phyloP scores from a whole-genome alignment of 2,888 invertebrate species.

The Ophioninae sp. region DNA sequence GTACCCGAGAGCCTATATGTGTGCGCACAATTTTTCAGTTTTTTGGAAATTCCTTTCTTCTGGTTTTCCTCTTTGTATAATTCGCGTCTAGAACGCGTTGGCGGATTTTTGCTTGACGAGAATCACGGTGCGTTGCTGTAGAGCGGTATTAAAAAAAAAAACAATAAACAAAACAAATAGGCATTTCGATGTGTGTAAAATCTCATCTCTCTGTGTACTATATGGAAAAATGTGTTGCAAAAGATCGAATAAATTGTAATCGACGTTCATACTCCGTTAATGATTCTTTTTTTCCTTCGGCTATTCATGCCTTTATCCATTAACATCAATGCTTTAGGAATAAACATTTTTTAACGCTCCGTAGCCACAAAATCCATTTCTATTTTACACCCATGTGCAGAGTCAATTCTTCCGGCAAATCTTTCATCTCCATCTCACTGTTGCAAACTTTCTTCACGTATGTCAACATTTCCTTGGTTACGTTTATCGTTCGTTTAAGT shows the following conservation, averaged over 20 bases:
- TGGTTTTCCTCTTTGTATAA: background rate
- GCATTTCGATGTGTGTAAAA: constrained; percentile 63
- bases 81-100: constrained; percentile 6
- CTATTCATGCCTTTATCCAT: background rate
- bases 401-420: constrained; percentile 56
- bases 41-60: background rate
- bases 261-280: constrained; percentile 42
- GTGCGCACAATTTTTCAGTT: constrained; percentile 26
- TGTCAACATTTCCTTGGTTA: constrained; percentile 62
- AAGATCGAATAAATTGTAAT: constrained; percentile 71
- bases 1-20: constrained; percentile 44
- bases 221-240: constrained; percentile 70
- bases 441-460: constrained; percentile 65
- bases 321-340: background rate
- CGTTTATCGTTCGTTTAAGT: constrained; percentile 62
- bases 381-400: constrained; percentile 17
- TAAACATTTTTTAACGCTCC: background rate
- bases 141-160: constrained; percentile 27
- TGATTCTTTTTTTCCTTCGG: constrained; percentile 15
- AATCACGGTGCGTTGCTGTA: constrained; percentile 22
- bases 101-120: constrained; percentile 43
- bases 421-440: constrained; percentile 57
- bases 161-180: constrained; percentile 35
- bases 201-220: constrained; percentile 69
- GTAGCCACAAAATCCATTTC: background rate